Evolutionary conservation across 2,113 vertebrate species (phyloP), one percentile per base, ranked within the genome.

Genomic region (Tupaia tana): DNA sequence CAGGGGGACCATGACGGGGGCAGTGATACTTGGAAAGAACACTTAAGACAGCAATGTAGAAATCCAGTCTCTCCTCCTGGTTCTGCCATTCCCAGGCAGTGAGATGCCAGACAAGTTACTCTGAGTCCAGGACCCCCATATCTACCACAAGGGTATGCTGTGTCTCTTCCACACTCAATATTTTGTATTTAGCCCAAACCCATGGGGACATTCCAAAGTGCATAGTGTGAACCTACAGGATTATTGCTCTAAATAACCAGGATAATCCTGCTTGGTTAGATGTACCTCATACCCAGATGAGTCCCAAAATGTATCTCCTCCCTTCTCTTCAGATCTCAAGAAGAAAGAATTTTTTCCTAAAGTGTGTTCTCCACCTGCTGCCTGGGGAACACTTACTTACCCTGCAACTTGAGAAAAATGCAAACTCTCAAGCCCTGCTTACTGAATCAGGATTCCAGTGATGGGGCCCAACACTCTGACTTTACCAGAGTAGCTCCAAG

Each of bases 311-410:
- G 13, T 18, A 10, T 2, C 58, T 34, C 34, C n/a, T 75, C 43
- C 58, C 10, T 34, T 3, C 19, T 9, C 29, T 77, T 24, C 78
- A 64, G 64, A 86, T 79, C 52, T 78, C 14, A 66, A 75, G 63
- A 84, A 59, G 27, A 29, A 92, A 73, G 69, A 89, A 29, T 19
- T 66, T 61, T 43, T 73, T 74, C 82, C 31, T 92, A 86, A 91
- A 89, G 70, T 52, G 70, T 2, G 78, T 14, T 69, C 29, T 74
- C 52, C 29, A 61, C 19, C 22, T 56, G 29, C 31, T 34, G 5
- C 56, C 22, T 58, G 31, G 63, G 24, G 29, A 88, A 82, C 6
- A 69, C 59, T 56, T 54, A 63, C 71, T 77, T 34, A 85, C 43
- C 25, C 67, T 13, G 7, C 6, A 78, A 59, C 20, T 59, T 74